Base-by-base conservation (phyloP, 1,140 invertebrate genomes). In the Conus betulinus region DNA sequence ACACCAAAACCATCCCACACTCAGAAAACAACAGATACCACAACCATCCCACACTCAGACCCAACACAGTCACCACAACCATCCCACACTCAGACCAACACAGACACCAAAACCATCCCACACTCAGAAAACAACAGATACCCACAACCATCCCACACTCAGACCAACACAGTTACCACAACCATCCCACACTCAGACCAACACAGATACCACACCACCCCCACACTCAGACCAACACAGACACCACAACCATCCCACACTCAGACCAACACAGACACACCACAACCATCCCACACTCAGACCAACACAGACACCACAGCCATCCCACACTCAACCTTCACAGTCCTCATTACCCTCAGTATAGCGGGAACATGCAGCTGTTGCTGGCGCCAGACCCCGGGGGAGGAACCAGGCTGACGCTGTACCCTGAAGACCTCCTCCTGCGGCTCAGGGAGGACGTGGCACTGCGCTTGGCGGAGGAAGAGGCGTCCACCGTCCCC, bases 281-380 rank as follows among this genome's bases (percentile, higher is more conserved):
- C 76, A 51, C 76, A 78, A 2, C 10, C 76, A 78, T 39, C 39
- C 39, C 76, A 51, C 81, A 51, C 81, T 55, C 81, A 51, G 52
- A 83, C 81, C 23, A 51, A 57, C 81, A 57, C 81, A 83, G 52
- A 57, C 52, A 83, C 81, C 81, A 57, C 52, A 83, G 1, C 23
- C 8, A 60, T 11, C 81, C 23, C 81, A 57, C 81, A 83, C 52
- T 39, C 52, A 81, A n/a, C 27, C 27, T 51, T 27, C 78, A 39
- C 39, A 39, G 39, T 39, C 39, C 39, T 39, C 39, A 39, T 55
- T 55, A 83, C 81, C 52, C 81, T 83, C 52, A 83, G 81, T 3
- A 83, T 83, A 52, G 51, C 53, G 5, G 81, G 81, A 55, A 83
- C 81, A 83, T 83, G 81, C 52, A 27, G 51, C 78, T 53, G 13